These are phyloP conservation scores for Catocala sponsa DNA, from an alignment of 2,888 invertebrate genomes.

Conservation along the genomic window DNA sequence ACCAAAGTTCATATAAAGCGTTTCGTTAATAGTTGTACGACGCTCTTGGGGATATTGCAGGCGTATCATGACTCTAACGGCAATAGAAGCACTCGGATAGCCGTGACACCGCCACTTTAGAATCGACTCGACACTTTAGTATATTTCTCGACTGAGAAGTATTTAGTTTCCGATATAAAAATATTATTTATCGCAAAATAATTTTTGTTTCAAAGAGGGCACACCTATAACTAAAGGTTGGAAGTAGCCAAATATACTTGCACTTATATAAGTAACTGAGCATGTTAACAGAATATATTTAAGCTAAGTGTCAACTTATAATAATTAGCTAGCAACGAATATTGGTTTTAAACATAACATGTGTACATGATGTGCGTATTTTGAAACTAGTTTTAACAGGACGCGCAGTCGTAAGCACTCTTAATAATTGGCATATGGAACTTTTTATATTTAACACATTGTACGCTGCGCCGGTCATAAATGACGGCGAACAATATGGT, in stretches of 20 bases:
- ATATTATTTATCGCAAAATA: conserved; percentile 39
- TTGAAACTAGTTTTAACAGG: neutral
- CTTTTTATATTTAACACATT: too few species aligned
- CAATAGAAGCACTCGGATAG: conserved; percentile 20
- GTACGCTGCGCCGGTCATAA: too few species aligned
- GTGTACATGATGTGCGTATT: too few species aligned
- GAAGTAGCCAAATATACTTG: conserved; percentile 31
- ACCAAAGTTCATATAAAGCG: conserved; percentile 28
- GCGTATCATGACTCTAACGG: neutral
- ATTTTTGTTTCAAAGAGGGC: conserved; percentile 16
- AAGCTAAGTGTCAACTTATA: conserved; percentile 1
- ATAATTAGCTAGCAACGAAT: neutral
- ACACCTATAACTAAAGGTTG: conserved; percentile 18
- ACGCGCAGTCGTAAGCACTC: too few species aligned
- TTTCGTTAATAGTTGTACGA: conserved; percentile 35
- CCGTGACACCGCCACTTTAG: conserved; percentile 21
- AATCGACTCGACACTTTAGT: neutral
- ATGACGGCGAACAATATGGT: too few species aligned
- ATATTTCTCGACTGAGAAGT: conserved; percentile 8
- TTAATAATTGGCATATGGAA: too few species aligned
- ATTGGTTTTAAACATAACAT: neutral
- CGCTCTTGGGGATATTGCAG: conserved; percentile 25
- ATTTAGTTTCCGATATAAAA: conserved; percentile 31
- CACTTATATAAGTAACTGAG: conserved; percentile 48
- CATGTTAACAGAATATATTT: conserved; percentile 15